phyloP scores from a whole-genome alignment of 2,797 vertebrate species.

The Darevskia nairensis region DNA sequence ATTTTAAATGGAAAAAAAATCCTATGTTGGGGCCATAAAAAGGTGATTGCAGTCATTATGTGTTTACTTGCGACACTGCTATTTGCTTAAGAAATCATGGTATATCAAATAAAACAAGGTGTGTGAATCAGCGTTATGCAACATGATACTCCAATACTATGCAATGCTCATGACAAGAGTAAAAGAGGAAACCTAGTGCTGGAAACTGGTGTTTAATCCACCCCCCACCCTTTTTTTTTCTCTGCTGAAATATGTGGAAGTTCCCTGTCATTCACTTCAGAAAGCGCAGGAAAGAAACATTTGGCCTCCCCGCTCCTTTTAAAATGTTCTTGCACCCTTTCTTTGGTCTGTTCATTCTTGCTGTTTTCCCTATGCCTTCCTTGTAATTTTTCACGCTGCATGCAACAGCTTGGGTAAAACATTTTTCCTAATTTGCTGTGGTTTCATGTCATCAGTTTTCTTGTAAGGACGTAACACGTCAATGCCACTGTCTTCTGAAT shows the following conservation, averaged over 20 bases:
- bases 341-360: conserved; percentile 30
- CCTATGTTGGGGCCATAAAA: neutral
- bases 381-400: rapidly evolving
- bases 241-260: conserved; percentile 64
- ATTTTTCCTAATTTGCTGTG: neutral
- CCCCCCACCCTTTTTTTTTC: neutral
- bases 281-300: conserved; percentile 45
- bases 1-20: neutral
- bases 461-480: neutral
- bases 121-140: neutral
- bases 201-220: conserved; percentile 4
- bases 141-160: neutral
- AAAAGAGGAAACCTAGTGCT: conserved; percentile 7
- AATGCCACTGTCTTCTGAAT: conserved; percentile 3
- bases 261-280: conserved; percentile 55
- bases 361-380: conserved; percentile 45
- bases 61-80: neutral
- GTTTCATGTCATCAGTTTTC: conserved; percentile 20
- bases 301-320: neutral
- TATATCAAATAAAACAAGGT: neutral
- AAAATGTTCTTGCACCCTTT: rapidly evolving
- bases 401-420: conserved; percentile 43
- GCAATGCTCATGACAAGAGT: neutral
- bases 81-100: conserved; percentile 30
- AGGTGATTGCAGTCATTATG: neutral